These are phyloP conservation scores for Hylia prasina DNA, from an alignment of 2,113 vertebrate species.

Conservation along the genomic window DNA sequence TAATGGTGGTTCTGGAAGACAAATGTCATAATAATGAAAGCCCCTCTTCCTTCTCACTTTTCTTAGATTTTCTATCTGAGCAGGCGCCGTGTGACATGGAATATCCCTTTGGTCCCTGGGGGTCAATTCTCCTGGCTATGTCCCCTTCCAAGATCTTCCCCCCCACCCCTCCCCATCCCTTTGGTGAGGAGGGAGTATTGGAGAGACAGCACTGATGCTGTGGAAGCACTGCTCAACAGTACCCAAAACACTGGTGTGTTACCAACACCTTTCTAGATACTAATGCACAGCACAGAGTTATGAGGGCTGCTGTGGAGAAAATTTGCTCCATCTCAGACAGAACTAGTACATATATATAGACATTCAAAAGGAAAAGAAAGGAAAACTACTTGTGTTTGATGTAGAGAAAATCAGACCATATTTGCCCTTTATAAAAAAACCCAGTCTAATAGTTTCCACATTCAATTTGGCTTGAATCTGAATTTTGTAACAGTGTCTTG, in stretches of 20 bases:
- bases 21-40: accelerated
- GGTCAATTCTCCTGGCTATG: neutral
- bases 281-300: neutral
- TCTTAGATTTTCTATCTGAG: neutral
- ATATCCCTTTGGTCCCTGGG: neutral
- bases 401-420: neutral
- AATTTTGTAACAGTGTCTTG: neutral
- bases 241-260: neutral
- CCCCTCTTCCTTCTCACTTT: neutral
- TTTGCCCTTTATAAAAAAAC: neutral
- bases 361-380: neutral
- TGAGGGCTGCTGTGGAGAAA: neutral
- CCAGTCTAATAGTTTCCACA: neutral
- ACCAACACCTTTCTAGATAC: neutral
- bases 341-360: neutral
- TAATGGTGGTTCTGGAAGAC: neutral
- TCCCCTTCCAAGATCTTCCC: neutral
- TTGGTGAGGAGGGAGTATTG: neutral
- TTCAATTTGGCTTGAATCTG: neutral
- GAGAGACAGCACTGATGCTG: neutral
- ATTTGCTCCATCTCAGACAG: neutral
- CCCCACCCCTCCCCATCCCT: neutral
- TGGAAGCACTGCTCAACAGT: neutral
- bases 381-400: neutral
- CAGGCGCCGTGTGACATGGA: neutral